phyloP scores from a whole-genome alignment of 2,797 vertebrate species.

The Corythornis leucogaster region DNA sequence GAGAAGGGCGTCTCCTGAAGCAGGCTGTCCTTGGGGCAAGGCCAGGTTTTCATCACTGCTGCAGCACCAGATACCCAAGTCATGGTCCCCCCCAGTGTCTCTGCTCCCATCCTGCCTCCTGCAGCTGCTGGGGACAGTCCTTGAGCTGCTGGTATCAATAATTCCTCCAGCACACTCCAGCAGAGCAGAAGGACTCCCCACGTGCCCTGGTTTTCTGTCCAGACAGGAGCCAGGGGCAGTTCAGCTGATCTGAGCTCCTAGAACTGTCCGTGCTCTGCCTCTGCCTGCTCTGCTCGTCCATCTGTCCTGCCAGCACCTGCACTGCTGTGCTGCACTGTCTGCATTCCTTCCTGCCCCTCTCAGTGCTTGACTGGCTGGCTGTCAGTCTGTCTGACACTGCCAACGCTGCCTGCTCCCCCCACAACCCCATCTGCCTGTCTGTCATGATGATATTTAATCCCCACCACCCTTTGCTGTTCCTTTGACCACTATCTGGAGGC shows the following conservation, averaged over 20 bases:
- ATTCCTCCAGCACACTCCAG: not conserved
- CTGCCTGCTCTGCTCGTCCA: not conserved
- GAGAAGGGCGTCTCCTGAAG: not conserved
- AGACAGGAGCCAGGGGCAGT: not conserved
- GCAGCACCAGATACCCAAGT: not conserved
- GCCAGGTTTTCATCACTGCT: slow-evolving; percentile 41
- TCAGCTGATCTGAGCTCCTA: not conserved
- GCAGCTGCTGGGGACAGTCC: not conserved
- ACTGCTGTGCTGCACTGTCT: not conserved
- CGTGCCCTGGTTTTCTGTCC: not conserved
- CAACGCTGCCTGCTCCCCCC: not conserved
- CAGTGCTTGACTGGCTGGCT: not conserved
- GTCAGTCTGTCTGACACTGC: not conserved
- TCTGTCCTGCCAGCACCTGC: not conserved
- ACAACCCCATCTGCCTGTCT: not conserved
- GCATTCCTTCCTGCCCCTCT: not conserved
- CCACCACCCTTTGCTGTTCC: not conserved
- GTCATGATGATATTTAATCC: not conserved
- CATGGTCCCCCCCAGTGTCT: not conserved
- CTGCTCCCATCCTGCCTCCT: not conserved
- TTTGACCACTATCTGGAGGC: not conserved
- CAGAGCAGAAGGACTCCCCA: not conserved
- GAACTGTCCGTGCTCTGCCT: not conserved
- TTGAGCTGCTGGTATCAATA: not conserved
- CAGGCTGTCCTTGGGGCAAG: slow-evolving; percentile 27